Percentiles rank a stretch among this genome's conserved stretches.
phyloP scores from a whole-genome alignment of 2,888 invertebrate genomes.

The Ernsta delagoae region DNA sequence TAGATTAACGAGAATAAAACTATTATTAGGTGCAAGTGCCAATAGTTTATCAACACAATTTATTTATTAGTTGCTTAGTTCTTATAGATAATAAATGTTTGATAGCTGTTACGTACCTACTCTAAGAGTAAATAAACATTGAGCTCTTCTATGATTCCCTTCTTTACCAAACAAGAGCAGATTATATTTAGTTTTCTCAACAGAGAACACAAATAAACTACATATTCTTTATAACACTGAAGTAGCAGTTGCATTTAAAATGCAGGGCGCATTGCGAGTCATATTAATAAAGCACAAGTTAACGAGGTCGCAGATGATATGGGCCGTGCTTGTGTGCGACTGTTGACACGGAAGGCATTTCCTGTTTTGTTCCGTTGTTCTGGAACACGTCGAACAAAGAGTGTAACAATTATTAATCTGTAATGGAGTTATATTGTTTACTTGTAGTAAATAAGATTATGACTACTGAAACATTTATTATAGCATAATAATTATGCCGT shows the following conservation, averaged over 20 bases:
- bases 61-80: no score
- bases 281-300: constrained; percentile 37
- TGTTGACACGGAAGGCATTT: constrained; percentile 40
- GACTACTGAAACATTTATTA: neutral
- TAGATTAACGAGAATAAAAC: no score
- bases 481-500: no score
- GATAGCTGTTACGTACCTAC: no score
- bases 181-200: neutral
- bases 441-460: neutral
- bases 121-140: no score
- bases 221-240: neutral
- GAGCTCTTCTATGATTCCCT: no score
- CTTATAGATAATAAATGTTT: no score
- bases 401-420: constrained; percentile 4
- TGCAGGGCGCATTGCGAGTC: constrained; percentile 21
- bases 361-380: constrained; percentile 32
- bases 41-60: no score
- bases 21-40: no score
- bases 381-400: constrained; percentile 12
- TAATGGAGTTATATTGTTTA: neutral
- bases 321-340: constrained; percentile 33
- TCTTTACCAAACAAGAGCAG: neutral
- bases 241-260: constrained; percentile 11
- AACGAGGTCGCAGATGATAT: constrained; percentile 37
- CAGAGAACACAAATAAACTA: neutral